Conservation (phyloP, 2,888 invertebrate genomes). For the Macrosoma leucophasiata region DNA sequence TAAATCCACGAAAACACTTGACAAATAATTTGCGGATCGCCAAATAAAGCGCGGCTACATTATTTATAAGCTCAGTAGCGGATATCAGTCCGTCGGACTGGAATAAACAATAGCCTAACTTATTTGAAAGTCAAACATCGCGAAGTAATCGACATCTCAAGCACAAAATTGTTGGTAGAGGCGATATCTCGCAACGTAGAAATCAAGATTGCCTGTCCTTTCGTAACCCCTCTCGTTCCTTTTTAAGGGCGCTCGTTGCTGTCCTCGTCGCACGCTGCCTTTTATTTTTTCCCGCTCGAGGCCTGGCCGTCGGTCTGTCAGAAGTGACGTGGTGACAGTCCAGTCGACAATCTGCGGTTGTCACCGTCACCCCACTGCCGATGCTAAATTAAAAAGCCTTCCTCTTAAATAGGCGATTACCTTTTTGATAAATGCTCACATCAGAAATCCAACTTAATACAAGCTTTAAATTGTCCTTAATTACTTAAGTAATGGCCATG, state of each 20-base stretch:
- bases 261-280: no score
- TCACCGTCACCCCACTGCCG: conserved; percentile 42
- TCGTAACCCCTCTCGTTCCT: conserved; percentile 34
- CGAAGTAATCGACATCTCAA: conserved; percentile 59
- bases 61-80: conserved; percentile 50
- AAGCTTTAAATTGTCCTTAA: no score
- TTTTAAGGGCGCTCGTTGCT: conserved; percentile 18
- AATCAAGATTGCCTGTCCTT: conserved; percentile 37
- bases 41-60: conserved; percentile 54
- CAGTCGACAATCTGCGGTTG: conserved; percentile 41
- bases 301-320: conserved; percentile 49
- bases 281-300: conserved; percentile 41
- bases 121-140: conserved; percentile 61
- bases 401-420: conserved; percentile 46
- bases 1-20: conserved; percentile 36
- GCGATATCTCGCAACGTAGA: conserved; percentile 40
- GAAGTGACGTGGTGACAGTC: conserved; percentile 45
- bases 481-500: no score
- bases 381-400: conserved; percentile 57
- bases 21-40: conserved; percentile 46
- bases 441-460: no score
- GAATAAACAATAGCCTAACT: conserved; percentile 49
- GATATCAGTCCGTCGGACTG: conserved; percentile 42
- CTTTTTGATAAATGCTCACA: no score
- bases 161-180: conserved; percentile 46